Evolutionary conservation across 37 sponge, comb jelly and placozoan species (phyloP).

Genomic region (Ianthella basta): DNA sequence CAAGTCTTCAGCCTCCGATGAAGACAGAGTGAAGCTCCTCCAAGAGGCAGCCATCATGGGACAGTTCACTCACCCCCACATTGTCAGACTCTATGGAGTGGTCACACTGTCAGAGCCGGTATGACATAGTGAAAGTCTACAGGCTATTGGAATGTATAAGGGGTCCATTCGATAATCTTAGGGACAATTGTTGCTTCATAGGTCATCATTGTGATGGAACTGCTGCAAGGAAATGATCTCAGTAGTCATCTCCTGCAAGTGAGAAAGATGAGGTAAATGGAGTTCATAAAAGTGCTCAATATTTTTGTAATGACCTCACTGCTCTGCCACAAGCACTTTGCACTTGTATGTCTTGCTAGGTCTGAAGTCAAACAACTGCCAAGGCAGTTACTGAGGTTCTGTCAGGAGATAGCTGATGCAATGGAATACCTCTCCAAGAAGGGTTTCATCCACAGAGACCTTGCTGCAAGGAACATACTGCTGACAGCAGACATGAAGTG

Average conservation of each 20-base stretch:
- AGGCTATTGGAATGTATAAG: too few relatives aligned
- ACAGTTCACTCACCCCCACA: constrained; percentile 13
- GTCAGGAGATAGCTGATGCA: constrained; percentile 59
- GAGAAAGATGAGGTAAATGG: neutral
- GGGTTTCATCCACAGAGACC: constrained; percentile 72
- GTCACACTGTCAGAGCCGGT: neutral
- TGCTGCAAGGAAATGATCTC: neutral
- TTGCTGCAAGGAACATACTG: constrained; percentile 79
- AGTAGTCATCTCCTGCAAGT: neutral
- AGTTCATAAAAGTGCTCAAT: neutral
- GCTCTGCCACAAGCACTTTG: too few relatives aligned
- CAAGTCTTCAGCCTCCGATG: constrained; percentile 13
- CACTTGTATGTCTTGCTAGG: neutral
- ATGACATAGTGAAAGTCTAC: neutral
- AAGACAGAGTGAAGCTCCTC: constrained; percentile 5
- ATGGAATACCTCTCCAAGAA: constrained; percentile 66
- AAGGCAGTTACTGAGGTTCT: constrained; percentile 25
- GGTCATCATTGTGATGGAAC: constrained; percentile 7
- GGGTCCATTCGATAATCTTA: too few relatives aligned
- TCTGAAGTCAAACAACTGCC: neutral
- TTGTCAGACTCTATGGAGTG: constrained; percentile 10
- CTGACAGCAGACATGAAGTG: constrained; percentile 56
- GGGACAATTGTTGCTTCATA: neutral
- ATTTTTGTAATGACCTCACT: neutral
- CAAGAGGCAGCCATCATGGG: constrained; percentile 32